A percentile compares a stretch with the other conserved stretches of the same genome.
Conservation (phyloP, 2,113 vertebrate species). For the Pimephales promelas region DNA sequence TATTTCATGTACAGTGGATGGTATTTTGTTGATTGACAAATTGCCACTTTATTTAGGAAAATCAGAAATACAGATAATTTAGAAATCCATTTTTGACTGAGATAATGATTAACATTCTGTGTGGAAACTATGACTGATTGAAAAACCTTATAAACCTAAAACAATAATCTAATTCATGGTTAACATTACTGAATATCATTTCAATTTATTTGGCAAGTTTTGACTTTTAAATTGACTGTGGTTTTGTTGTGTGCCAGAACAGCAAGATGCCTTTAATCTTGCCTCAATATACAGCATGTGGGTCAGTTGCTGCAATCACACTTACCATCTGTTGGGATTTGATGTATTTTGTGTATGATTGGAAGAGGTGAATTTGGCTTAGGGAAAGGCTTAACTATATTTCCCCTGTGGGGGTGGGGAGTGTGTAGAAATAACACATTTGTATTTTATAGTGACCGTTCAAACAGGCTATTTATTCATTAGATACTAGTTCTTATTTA, state of each 20-base stretch:
- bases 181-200: not conserved
- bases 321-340: slow-evolving; percentile 15
- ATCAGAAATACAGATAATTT: not conserved
- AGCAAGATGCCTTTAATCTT: not conserved
- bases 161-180: not conserved
- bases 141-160: no score
- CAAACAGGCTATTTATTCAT: no score
- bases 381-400: slow-evolving; percentile 8
- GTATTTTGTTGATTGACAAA: not conserved
- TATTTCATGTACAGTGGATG: not conserved
- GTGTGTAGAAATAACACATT: no score
- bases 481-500: no score
- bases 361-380: slow-evolving; percentile 25
- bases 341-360: not conserved
- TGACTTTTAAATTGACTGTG: not conserved
- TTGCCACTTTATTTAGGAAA: not conserved
- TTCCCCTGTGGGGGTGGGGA: not conserved
- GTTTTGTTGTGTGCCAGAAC: not conserved
- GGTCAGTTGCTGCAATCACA: not conserved
- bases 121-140: no score
- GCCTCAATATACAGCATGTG: not conserved
- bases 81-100: not conserved
- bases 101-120: not conserved
- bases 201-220: not conserved
- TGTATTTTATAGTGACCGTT: no score